A percentile compares a stretch with the other conserved stretches of the same genome.
Evolutionary conservation across 2,797 vertebrate species (phyloP).

Genomic region (Rhabdophis nuchalis): DNA sequence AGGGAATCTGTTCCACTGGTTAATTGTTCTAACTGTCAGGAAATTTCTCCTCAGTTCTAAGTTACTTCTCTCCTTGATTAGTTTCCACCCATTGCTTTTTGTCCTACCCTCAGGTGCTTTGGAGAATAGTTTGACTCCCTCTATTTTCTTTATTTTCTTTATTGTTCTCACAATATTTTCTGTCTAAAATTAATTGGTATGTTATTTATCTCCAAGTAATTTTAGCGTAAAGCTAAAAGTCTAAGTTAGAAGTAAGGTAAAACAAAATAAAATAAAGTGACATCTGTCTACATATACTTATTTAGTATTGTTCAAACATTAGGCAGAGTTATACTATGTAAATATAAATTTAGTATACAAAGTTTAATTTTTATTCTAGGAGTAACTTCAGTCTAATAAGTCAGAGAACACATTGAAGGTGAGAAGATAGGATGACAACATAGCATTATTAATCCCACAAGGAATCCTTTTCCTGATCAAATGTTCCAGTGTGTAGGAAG

Average conservation of each 20-base stretch:
- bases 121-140: no score
- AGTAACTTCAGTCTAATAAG: background rate
- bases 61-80: no score
- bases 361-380: background rate
- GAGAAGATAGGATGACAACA: background rate
- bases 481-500: background rate
- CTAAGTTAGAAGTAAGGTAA: background rate
- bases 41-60: no score
- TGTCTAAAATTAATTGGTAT: background rate
- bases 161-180: background rate
- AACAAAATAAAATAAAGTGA: background rate
- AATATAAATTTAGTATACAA: background rate
- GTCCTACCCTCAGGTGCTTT: no score
- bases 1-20: no score
- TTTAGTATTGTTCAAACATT: background rate
- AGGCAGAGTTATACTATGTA: background rate
- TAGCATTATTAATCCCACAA: background rate
- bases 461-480: background rate
- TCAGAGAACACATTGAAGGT: background rate
- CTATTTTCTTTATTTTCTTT: background rate
- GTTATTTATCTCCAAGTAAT: background rate
- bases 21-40: no score
- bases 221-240: background rate
- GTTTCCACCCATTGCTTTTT: no score
- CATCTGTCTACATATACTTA: background rate